These are phyloP conservation scores for Drosophila pseudoobscura DNA, from an alignment of 1,140 invertebrate genomes.

Conservation along the genomic window DNA sequence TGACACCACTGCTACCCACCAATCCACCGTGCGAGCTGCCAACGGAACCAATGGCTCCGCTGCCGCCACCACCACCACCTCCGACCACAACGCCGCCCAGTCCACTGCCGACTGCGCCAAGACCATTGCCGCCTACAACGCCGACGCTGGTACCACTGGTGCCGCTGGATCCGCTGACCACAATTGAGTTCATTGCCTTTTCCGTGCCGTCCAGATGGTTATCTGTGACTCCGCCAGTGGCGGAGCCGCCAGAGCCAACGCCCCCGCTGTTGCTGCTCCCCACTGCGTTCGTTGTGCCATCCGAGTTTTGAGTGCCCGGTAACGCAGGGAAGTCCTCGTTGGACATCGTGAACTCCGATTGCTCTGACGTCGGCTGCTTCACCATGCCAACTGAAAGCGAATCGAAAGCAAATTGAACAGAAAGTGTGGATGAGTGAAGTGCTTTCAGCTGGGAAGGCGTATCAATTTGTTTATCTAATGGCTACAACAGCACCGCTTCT, in stretches of 20 bases:
- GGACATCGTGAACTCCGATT: constrained; percentile 98
- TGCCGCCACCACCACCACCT: constrained; percentile 44
- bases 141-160: constrained; percentile 52
- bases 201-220: constrained; percentile 82
- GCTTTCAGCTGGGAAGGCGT: background rate
- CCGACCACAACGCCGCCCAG: constrained; percentile 76
- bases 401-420: constrained; percentile 1
- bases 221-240: constrained; percentile 55
- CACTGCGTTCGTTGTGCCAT: constrained; percentile 84
- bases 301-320: constrained; percentile 87
- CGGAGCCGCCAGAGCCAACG: constrained; percentile 28
- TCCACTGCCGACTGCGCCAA: constrained; percentile 64
- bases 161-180: constrained; percentile 81
- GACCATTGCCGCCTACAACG: constrained; percentile 70
- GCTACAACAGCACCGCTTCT: constrained; percentile 10
- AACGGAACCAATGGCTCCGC: constrained; percentile 82
- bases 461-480: background rate
- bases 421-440: constrained; percentile 37
- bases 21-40: constrained; percentile 70
- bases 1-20: constrained; percentile 72
- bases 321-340: constrained; percentile 99
- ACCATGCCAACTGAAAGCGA: constrained; percentile 93
- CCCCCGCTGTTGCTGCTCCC: constrained; percentile 52
- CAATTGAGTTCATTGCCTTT: constrained; percentile 83
- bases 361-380: constrained; percentile 95